Evolutionary conservation across 2,113 vertebrate species (phyloP).

Genomic region (Gobius niger): DNA sequence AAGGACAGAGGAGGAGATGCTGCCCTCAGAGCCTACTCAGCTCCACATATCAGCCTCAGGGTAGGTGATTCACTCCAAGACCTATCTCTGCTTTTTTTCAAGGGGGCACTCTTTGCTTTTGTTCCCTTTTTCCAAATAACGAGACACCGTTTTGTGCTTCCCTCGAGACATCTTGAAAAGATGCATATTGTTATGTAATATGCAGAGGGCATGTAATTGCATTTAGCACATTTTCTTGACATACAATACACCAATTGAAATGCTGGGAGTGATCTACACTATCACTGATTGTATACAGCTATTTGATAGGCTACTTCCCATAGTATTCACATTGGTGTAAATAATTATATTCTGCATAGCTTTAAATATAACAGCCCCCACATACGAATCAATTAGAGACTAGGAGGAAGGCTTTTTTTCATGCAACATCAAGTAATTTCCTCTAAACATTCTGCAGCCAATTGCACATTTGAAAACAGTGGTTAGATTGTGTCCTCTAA

Average conservation of each 20-base stretch:
- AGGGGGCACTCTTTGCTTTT: conserved; percentile 43
- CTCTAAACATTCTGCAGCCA: background rate
- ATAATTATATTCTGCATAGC: too few species aligned
- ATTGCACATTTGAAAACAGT: background rate
- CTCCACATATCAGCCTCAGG: conserved; percentile 91
- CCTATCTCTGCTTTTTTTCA: conserved; percentile 60
- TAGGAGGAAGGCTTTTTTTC: background rate
- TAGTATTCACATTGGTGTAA: too few species aligned
- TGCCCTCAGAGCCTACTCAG: conserved; percentile 90
- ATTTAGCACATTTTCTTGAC: conserved; percentile 64
- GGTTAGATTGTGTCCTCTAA: conserved; percentile 46
- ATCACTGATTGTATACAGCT: background rate
- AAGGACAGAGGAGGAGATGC: conserved; percentile 91
- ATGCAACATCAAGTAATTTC: background rate
- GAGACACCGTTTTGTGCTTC: conserved; percentile 52
- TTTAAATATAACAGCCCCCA: background rate
- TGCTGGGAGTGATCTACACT: background rate
- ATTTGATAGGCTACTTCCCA: too few species aligned
- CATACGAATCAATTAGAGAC: background rate
- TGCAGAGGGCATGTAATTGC: conserved; percentile 75
- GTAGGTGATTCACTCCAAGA: conserved; percentile 85
- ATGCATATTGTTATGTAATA: conserved; percentile 70
- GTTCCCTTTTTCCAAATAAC: conserved; percentile 55
- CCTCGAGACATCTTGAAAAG: conserved; percentile 48
- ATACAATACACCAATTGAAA: background rate